Evolutionary conservation across 2,888 invertebrate genomes (phyloP).

Genomic region (Agrochola lota): DNA sequence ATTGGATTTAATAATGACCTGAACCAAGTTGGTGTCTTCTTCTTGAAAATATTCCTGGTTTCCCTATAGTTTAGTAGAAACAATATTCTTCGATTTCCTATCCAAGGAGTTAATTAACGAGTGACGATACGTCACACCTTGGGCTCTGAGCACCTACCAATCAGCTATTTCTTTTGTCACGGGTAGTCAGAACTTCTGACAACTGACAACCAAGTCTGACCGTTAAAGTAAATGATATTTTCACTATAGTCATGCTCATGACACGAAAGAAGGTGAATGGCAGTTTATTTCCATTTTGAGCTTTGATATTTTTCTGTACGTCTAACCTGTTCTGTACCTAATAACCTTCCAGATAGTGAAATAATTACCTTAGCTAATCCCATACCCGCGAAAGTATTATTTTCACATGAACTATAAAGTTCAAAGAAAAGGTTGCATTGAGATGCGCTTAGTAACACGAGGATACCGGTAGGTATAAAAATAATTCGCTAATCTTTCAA

Average conservation of each 20-base stretch:
- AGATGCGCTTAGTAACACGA: constrained; percentile 16
- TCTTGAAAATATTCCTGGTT: no score
- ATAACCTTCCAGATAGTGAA: not conserved
- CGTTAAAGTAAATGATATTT: no score
- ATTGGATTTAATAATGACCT: not conserved
- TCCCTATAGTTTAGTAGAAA: not conserved
- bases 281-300: not conserved
- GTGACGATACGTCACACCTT: not conserved
- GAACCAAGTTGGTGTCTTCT: not conserved
- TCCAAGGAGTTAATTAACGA: not conserved
- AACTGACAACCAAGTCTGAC: no score
- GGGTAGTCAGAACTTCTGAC: no score
- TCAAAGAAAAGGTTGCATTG: constrained; percentile 46
- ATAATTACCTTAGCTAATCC: no score
- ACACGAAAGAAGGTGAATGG: not conserved
- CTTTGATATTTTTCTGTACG: not conserved
- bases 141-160: not conserved
- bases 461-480: constrained; percentile 15
- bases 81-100: not conserved
- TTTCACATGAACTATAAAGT: constrained; percentile 42
- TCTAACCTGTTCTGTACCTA: no score
- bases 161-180: not conserved
- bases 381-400: not conserved
- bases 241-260: not conserved
- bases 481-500: constrained; percentile 19